A percentile compares a stretch with the other conserved stretches of the same genome.
phyloP scores from a whole-genome alignment of 2,888 invertebrate genomes.

The Pasiphila rectangulata region DNA sequence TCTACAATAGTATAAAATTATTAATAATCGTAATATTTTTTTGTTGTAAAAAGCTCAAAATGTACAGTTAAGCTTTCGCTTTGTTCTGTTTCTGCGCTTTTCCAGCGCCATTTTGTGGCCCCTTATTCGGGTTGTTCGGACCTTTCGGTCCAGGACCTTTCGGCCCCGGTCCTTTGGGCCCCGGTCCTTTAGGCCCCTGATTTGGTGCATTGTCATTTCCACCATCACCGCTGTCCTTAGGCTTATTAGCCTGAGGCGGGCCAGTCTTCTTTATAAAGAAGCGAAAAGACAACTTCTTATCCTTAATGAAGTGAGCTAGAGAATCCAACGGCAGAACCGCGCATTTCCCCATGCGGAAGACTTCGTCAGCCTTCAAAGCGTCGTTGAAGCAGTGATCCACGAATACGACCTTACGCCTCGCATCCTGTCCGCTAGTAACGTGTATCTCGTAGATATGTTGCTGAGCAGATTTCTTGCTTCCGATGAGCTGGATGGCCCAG shows the following conservation, averaged over 20 bases:
- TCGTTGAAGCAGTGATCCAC: conserved; percentile 67
- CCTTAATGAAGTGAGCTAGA: conserved; percentile 53
- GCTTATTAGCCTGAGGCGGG: conserved; percentile 18
- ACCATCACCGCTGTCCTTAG: conserved; percentile 20
- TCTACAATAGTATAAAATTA: too few relatives aligned
- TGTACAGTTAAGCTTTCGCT: conserved; percentile 8
- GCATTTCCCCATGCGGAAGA: conserved; percentile 60
- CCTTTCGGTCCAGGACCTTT: conserved; percentile 37
- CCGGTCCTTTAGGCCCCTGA: conserved; percentile 28
- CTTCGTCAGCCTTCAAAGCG: conserved; percentile 57
- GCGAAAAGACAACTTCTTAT: conserved; percentile 55
- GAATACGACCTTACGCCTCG: conserved; percentile 55
- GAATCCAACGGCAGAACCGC: conserved; percentile 57
- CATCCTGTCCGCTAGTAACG: conserved; percentile 55
- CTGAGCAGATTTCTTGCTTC: conserved; percentile 55
- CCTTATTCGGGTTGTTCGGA: conserved; percentile 26
- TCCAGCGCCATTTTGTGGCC: conserved; percentile 11
- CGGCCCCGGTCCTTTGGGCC: conserved; percentile 35
- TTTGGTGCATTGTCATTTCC: conserved; percentile 26
- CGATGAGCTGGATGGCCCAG: conserved; percentile 66
- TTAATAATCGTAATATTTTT: too few relatives aligned
- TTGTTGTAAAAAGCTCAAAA: too few relatives aligned
- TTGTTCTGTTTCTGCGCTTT: conserved; percentile 22
- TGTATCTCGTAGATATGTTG: conserved; percentile 67
- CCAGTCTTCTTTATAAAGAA: conserved; percentile 51